Percentiles rank a stretch among this genome's conserved stretches.
phyloP scores from a whole-genome alignment of 1,140 invertebrate genomes.

The Cydia strobilella region DNA sequence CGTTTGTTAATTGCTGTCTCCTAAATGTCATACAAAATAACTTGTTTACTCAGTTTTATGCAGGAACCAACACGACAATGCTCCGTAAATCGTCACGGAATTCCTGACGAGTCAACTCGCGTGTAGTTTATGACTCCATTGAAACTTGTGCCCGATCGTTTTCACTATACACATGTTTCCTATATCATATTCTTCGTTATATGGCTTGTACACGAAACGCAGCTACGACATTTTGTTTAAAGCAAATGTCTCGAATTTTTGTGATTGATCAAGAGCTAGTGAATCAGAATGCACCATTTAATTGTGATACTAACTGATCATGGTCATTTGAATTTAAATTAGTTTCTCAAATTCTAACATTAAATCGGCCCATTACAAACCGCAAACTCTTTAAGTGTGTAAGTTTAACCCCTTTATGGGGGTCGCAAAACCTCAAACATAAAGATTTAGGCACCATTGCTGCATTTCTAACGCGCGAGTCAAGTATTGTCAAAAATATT shows the following conservation, averaged over 20 bases:
- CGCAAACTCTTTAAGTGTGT: conserved; percentile 34
- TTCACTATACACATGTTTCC: conserved; percentile 58
- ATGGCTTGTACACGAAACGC: not conserved
- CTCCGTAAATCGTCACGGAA: conserved; percentile 65
- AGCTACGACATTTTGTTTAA: not conserved
- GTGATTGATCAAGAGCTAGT: not conserved
- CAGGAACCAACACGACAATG: conserved; percentile 63
- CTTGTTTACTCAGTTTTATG: conserved; percentile 70
- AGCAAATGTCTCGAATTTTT: conserved; percentile 28
- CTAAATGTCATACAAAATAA: conserved; percentile 32
- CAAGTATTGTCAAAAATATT: conserved; percentile 72
- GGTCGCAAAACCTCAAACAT: conserved; percentile 66
- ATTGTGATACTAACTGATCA: not conserved
- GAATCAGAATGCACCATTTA: not conserved
- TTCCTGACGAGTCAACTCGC: conserved; percentile 45
- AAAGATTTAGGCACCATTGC: conserved; percentile 61
- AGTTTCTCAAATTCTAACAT: not conserved
- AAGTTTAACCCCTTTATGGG: conserved; percentile 47
- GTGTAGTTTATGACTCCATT: conserved; percentile 72
- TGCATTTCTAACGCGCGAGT: conserved; percentile 63
- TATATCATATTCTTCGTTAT: conserved; percentile 11
- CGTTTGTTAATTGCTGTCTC: conserved; percentile 21
- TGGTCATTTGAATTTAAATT: not conserved
- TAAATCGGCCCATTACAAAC: not conserved
- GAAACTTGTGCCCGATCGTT: conserved; percentile 58